Conservation (phyloP, 23 tunicate genomes). For the Halocynthia aurantium region DNA sequence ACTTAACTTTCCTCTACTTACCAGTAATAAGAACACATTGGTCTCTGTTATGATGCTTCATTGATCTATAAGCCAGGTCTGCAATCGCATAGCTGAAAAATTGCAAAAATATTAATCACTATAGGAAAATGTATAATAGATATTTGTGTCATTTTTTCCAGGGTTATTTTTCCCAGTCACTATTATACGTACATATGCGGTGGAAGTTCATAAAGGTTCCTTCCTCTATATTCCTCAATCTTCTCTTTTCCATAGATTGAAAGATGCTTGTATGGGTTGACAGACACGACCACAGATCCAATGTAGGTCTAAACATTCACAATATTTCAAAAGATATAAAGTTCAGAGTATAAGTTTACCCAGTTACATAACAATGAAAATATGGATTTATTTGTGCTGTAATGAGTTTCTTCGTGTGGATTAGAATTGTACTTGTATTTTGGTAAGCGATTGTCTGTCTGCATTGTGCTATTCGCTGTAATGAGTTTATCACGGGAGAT, state of each 20-base stretch:
- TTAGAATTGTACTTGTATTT: no score
- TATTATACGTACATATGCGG: constrained; percentile 69
- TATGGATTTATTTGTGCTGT: no score
- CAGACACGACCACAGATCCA: constrained; percentile 85
- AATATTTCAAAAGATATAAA: no score
- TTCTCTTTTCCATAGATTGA: constrained; percentile 56
- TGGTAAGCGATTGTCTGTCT: no score
- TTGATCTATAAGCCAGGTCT: constrained; percentile 71
- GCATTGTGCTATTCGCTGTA: no score
- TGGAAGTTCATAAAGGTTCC: constrained; percentile 86
- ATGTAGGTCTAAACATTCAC: constrained; percentile 57
- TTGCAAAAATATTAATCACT: background rate
- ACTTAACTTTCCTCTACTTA: background rate
- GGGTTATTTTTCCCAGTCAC: background rate
- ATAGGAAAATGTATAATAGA: background rate
- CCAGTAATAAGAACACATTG: constrained; percentile 92
- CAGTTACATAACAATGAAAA: no score
- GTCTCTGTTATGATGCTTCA: constrained; percentile 83
- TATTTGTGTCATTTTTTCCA: background rate
- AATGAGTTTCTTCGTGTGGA: no score
- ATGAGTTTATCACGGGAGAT: no score
- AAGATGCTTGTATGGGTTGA: constrained; percentile 77
- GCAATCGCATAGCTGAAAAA: constrained; percentile 73
- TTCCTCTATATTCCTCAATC: constrained; percentile 79
- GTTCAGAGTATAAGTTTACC: no score